A percentile compares a stretch with the other conserved stretches of the same genome.
These are phyloP conservation scores for Matsumyia berberina DNA, from an alignment of 2,888 invertebrate genomes.

Conservation along the genomic window DNA sequence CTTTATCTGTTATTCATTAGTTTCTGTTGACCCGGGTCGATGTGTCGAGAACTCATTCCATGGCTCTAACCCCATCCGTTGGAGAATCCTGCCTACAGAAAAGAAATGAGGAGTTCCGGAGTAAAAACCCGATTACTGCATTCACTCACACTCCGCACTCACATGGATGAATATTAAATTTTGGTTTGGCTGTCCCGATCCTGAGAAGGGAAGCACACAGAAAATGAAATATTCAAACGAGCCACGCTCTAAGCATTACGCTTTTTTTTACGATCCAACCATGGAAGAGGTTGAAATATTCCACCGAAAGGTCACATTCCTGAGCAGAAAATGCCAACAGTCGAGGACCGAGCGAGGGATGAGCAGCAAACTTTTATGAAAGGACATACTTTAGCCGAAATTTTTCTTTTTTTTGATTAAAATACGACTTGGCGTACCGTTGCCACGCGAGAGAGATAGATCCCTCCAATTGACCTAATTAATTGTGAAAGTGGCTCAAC, in stretches of 20 bases:
- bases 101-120: not conserved
- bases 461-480: conserved; percentile 56
- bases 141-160: not conserved
- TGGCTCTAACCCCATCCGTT: not conserved
- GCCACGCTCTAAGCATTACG: conserved; percentile 40
- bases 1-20: conserved; percentile 73
- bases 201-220: not conserved
- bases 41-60: conserved; percentile 13
- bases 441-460: not conserved
- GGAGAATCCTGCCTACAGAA: not conserved
- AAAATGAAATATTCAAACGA: conserved; percentile 53
- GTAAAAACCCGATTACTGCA: conserved; percentile 24
- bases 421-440: conserved; percentile 1
- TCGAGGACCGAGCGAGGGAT: not conserved
- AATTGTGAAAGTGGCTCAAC: conserved; percentile 46
- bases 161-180: conserved; percentile 61
- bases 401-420: conserved; percentile 31
- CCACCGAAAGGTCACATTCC: conserved; percentile 56
- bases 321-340: not conserved
- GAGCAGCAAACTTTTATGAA: not conserved
- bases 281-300: conserved; percentile 53
- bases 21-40: conserved; percentile 62
- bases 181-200: not conserved
- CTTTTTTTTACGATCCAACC: conserved; percentile 47
- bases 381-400: not conserved